phyloP scores from a whole-genome alignment of 2,113 vertebrate species.

The Cercopithecus mona region DNA sequence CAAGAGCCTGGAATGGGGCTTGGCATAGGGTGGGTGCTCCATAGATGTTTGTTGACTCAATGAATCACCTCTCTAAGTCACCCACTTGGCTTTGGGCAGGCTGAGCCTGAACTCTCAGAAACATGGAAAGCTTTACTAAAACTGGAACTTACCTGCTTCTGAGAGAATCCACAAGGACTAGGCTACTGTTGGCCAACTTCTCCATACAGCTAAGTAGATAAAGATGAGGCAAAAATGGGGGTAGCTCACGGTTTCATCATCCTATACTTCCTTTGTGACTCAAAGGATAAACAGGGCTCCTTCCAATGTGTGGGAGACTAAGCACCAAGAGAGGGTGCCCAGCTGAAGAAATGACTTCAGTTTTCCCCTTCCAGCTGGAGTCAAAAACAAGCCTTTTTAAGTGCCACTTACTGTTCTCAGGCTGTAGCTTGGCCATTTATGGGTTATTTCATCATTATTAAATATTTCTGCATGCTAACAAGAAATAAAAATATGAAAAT shows the following conservation, averaged over 20 bases:
- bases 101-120: conserved; percentile 25
- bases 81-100: background rate
- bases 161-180: conserved; percentile 40
- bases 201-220: background rate
- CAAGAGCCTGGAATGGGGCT: background rate
- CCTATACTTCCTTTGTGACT: background rate
- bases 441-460: background rate
- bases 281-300: background rate
- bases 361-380: background rate
- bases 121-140: conserved; percentile 20
- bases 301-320: background rate
- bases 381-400: background rate
- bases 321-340: background rate
- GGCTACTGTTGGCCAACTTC: background rate
- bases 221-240: background rate
- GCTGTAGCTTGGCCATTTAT: background rate
- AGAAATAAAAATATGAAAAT: background rate
- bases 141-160: conserved; percentile 26
- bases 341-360: background rate
- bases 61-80: background rate
- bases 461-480: background rate
- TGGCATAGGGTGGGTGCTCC: background rate
- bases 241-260: background rate
- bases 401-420: background rate
- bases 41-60: background rate